Evolutionary conservation across 2,797 vertebrate species (phyloP), one percentile per base, ranked within the genome.

Genomic region (Graptemys geographica): DNA sequence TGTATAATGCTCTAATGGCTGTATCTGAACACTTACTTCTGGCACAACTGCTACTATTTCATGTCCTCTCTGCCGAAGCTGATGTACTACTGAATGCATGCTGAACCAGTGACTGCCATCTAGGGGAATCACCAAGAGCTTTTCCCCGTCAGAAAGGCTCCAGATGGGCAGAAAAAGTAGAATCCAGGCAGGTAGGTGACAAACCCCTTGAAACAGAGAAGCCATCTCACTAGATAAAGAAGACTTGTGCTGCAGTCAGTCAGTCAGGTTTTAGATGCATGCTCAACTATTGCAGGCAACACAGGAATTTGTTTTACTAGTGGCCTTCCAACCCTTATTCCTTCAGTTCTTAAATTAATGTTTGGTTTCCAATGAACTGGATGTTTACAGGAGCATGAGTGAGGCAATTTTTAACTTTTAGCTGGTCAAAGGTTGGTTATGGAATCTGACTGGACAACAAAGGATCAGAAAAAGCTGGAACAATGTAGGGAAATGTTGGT

Each of bases 21-120:
- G 97, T 94, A 99, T 97, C 27, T 97, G 84, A 4, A 99, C 0
- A 25, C 84, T 98, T 52, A 97, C 21, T 7, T 99, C 98, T 0
- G 99, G 98, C 0, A 98, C 98, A 12, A 99, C 27, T 33, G 99
- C 98, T 1, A 98, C 98, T 1, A 99, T 94, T 5, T 96, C 93
- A 8, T 99, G 99, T 55, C 99, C 99, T 89, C 97, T 98, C 11
- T 97, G 97, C 16, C 97, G 96, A 96, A 99, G 97, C 90, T 96
- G 98, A 89, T 98, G 98, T 79, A 98, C 49, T 1, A 99, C 41
- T 0, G 95, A 97, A 3, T 92, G 98, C 6, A 98, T 90, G 47
- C 98, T 98, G 44, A 99, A 92, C 99, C 99, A 99, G 78, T 99
- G 99, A 92, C 99, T 99, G 79, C 99, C 99, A 44, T 99, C 99